Evolutionary conservation across 2,113 vertebrate species (phyloP), one percentile per base, ranked within the genome.

Genomic region (Laterallus jamaicensis): DNA sequence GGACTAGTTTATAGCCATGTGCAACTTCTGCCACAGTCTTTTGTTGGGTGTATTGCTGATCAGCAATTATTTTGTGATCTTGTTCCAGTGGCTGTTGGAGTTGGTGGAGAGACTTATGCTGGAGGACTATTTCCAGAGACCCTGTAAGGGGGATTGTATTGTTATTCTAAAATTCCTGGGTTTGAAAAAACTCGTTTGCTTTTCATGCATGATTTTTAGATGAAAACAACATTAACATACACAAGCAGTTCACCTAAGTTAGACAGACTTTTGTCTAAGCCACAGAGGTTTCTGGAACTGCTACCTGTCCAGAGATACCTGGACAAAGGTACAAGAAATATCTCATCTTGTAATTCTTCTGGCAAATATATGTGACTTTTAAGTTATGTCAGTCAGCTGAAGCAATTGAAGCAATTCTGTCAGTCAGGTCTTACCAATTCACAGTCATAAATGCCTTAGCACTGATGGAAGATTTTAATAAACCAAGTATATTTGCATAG

Each of bases 401-500:
- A 79, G 37, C 49, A 77, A 60, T 76, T 88, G 54, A 92, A 81
- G 63, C 70, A 70, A 44, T 88, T 92, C 83, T 90, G 54, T 67
- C 92, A 96, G 35, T 83, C 52, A 39, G 13, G 24, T 40, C 52
- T 60, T 83, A 56, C 3, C 49, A 96, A 88, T 92, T 92, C 67
- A 77, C 58, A 67, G n/a, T 71, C 74, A 68, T 60, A 77, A 94
- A 92, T 77, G 44, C 85, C 58, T 78, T 69, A 86, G 86, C 68
- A 87, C n/a, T 77, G 26, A 73, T 40, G 21, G 44, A 84, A 91
- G 68, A 55, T 92, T 92, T 87, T 94, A 87, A 92, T 90, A 91
- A 91, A 64, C 7, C 9, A 56, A 69, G 86, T 82, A 21, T 92
- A 92, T 96, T 93, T 95, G 67, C 94, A 75, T 92, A 86, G 22